Evolutionary conservation across 2,113 vertebrate genomes (phyloP), one percentile per base, ranked within the genome.

Genomic region (Odocoileus hemionus): DNA sequence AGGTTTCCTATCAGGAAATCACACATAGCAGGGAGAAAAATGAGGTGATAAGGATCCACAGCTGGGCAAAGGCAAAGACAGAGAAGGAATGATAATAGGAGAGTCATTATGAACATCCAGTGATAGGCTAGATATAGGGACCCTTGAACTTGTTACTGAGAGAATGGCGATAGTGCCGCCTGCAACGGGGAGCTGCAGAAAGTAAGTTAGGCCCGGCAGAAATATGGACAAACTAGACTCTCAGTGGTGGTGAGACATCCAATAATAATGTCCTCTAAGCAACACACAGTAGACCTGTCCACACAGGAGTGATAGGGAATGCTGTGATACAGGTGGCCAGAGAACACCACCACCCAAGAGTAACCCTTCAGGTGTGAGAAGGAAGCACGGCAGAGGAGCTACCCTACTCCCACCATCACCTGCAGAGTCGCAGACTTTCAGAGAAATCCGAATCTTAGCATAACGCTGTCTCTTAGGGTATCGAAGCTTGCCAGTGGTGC

Each of bases 371-470:
- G 45, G 28, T 25, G 74, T n/a, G 55, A n/a, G 21, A 94, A 89
- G 79, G 7, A 78, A 9, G 39, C 4, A 1, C 6, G 1, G 17
- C 1, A 15, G 43, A 15, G 80, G 39, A 39, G 21, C 61, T 39
- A 5, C 61, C 55, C 12, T 2, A 16, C 12, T 50, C 57, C 70
- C 93, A 74, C 54, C 36, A 19, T 96, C 55, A 99, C 99, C 99
- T 99, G 99, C 99, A 95, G 99, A 99, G 97, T 99, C 99, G 39
- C 99, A 99, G 95, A 99, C 99, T 99, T 99, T 99, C 95, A 99
- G 98, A 0, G 99, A 99, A 33, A 99, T 99, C n/a, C 99, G 99
- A 23, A 99, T 99, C 61, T 99, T 99, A 57, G 99, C 99, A 0
- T 99, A 99, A 26, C 99, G 99, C 52, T 91, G 90, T 93, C 2